Conservation (phyloP, 2,888 invertebrate genomes). For the Siphlonurus alternatus region DNA sequence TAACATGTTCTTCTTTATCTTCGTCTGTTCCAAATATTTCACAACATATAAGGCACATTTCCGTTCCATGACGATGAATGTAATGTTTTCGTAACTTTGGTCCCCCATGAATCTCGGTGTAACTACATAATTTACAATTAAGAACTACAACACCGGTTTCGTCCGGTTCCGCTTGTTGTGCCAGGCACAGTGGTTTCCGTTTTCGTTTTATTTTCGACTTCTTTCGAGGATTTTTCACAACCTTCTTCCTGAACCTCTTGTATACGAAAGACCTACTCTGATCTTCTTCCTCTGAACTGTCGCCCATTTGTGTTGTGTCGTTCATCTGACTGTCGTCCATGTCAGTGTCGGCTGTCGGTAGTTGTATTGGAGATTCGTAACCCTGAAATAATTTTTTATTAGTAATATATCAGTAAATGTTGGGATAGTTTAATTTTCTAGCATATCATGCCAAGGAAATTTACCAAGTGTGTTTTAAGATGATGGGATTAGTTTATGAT, state of each 20-base stretch:
- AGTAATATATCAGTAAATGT: too few relatives aligned
- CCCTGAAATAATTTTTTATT: too few relatives aligned
- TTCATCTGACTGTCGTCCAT: too few relatives aligned
- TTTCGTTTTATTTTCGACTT: too few relatives aligned
- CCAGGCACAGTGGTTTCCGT: too few relatives aligned
- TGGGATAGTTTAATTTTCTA: too few relatives aligned
- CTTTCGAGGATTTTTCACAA: neutral
- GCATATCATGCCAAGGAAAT: too few relatives aligned
- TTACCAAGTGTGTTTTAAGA: too few relatives aligned
- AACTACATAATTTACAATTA: neutral
- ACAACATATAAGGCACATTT: neutral
- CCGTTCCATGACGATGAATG: neutral
- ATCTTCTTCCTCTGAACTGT: neutral
- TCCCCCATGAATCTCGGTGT: neutral
- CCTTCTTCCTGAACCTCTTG: neutral
- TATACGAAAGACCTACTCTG: neutral
- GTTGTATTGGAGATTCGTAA: too few relatives aligned
- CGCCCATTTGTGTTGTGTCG: neutral
- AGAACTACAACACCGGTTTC: neutral
- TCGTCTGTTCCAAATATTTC: neutral
- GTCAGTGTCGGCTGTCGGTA: too few relatives aligned
- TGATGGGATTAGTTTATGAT: too few relatives aligned
- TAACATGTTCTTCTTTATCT: neutral
- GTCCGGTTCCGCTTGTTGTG: too few relatives aligned
- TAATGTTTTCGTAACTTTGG: neutral